Conservation (phyloP, 2,888 invertebrate genomes). For the Zaprionus bogoriensis region DNA sequence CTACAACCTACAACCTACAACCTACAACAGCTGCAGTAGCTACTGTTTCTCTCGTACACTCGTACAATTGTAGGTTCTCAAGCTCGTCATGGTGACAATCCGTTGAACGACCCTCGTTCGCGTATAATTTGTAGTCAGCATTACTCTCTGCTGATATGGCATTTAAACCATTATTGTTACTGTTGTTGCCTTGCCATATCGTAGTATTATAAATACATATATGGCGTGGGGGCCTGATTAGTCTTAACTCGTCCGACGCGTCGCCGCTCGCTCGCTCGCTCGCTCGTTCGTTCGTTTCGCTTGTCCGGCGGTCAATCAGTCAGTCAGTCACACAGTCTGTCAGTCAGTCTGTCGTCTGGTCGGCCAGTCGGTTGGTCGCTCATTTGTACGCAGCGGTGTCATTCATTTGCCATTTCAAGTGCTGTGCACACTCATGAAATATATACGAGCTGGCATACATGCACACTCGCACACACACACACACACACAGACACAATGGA, state of each 20-base stretch:
- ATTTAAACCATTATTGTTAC: constrained; percentile 70
- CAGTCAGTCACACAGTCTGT: no score
- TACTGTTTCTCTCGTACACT: background rate
- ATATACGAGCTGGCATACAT: constrained; percentile 19
- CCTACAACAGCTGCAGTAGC: no score
- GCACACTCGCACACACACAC: constrained; percentile 1
- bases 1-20: no score
- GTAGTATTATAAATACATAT: constrained; percentile 57
- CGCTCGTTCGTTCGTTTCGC: constrained; percentile 8
- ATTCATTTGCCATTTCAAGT: constrained; percentile 77
- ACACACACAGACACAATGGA: background rate
- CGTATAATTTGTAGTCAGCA: constrained; percentile 72
- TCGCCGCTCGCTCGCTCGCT: constrained; percentile 3
- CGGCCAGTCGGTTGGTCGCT: constrained; percentile 36
- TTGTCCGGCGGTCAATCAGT: constrained; percentile 21
- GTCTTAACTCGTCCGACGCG: constrained; percentile 65
- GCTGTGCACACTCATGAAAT: constrained; percentile 60
- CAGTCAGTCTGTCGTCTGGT: no score
- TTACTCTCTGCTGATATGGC: constrained; percentile 74
- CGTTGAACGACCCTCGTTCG: constrained; percentile 32
- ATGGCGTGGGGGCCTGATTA: constrained; percentile 72
- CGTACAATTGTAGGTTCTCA: background rate
- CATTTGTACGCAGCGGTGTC: constrained; percentile 70
- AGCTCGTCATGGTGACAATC: background rate
- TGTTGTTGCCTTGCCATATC: constrained; percentile 56